These are phyloP conservation scores for Drosophila kikkawai DNA, from an alignment of 1,140 invertebrate species.

Conservation along the genomic window DNA sequence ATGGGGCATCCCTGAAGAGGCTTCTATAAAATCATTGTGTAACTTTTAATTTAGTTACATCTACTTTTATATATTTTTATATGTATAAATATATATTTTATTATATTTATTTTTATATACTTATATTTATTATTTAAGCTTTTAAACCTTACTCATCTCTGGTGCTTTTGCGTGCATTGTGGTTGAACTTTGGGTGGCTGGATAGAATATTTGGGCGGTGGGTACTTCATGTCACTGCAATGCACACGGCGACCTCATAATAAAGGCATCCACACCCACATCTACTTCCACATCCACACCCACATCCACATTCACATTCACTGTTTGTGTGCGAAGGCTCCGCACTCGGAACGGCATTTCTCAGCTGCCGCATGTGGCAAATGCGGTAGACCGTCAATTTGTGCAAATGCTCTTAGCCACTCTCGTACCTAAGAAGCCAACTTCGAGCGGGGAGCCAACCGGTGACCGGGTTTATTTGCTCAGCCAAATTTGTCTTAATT, in stretches of 20 bases:
- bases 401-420: constrained; percentile 71
- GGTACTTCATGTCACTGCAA: constrained; percentile 48
- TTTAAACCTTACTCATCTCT: constrained; percentile 1
- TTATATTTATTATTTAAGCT: not conserved
- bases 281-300: constrained; percentile 4
- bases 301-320: constrained; percentile 14
- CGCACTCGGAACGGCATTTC: constrained; percentile 37
- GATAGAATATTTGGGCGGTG: constrained; percentile 1
- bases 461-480: constrained; percentile 55
- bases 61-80: not conserved
- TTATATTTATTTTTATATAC: not conserved
- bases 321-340: constrained; percentile 21
- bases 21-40: too few species aligned
- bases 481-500: constrained; percentile 68
- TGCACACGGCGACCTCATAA: constrained; percentile 61
- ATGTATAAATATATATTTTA: not conserved
- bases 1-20: too few species aligned
- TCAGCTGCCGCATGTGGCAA: constrained; percentile 77
- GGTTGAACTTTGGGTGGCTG: not conserved
- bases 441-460: not conserved
- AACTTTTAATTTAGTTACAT: too few species aligned
- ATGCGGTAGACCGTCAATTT: constrained; percentile 78
- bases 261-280: constrained; percentile 47
- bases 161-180: not conserved
- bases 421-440: constrained; percentile 44